Evolutionary conservation across 1,140 invertebrate genomes (phyloP).

Genomic region (Eurosta solidaginis): DNA sequence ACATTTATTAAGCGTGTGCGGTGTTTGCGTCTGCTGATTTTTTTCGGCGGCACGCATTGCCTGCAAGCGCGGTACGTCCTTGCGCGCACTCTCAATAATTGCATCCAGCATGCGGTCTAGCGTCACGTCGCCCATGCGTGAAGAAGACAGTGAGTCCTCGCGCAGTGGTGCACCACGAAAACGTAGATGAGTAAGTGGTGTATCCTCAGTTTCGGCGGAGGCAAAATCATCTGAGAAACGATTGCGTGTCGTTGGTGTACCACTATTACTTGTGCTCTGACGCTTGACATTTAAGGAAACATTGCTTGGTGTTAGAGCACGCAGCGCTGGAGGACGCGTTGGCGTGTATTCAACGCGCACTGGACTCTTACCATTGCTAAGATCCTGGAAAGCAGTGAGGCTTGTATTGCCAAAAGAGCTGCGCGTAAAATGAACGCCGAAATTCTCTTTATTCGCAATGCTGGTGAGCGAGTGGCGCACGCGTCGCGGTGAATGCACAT

Average conservation of each 20-base stretch:
- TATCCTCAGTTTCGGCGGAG: constrained; percentile 9
- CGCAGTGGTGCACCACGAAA: constrained; percentile 29
- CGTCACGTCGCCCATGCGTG: constrained; percentile 57
- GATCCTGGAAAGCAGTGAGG: constrained; percentile 51
- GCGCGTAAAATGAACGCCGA: constrained; percentile 53
- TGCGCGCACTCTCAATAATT: constrained; percentile 54
- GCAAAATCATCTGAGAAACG: constrained; percentile 37
- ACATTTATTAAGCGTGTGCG: not conserved
- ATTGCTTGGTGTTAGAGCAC: not conserved
- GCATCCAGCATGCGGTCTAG: constrained; percentile 57
- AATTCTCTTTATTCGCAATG: constrained; percentile 51
- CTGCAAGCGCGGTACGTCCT: constrained; percentile 42
- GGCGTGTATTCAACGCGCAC: not conserved
- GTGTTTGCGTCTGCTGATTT: not conserved
- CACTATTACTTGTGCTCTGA: not conserved
- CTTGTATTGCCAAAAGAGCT: constrained; percentile 54
- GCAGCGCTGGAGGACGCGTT: constrained; percentile 42
- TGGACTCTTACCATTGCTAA: constrained; percentile 56
- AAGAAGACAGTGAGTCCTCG: constrained; percentile 53
- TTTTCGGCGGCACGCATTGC: not conserved
- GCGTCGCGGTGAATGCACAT: constrained; percentile 30
- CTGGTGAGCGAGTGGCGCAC: constrained; percentile 21
- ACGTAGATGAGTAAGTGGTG: not conserved
- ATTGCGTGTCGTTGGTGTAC: not conserved
- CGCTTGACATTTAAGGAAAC: constrained; percentile 23